These are phyloP conservation scores for Nematolebias whitei DNA, from an alignment of 2,113 vertebrate genomes.

Conservation along the genomic window DNA sequence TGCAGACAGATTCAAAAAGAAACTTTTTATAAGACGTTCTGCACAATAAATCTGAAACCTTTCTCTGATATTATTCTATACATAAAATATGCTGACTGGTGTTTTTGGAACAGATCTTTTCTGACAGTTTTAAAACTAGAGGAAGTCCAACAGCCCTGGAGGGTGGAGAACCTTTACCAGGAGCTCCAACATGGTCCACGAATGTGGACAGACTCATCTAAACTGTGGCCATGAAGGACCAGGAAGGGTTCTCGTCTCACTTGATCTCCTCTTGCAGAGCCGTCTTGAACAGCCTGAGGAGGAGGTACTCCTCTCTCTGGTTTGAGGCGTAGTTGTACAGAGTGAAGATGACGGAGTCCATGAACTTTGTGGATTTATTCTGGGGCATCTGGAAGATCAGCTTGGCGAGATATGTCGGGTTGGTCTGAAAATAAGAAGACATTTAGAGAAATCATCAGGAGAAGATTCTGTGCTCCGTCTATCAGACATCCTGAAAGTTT, in stretches of 20 bases:
- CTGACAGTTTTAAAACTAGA: no score
- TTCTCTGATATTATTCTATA: not conserved
- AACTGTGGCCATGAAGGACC: no score
- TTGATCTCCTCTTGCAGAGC: conserved; percentile 98
- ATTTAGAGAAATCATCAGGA: not conserved
- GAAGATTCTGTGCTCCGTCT: not conserved
- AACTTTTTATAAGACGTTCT: not conserved
- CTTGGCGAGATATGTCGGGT: conserved; percentile 97
- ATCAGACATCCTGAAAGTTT: no score
- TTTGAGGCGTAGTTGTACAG: conserved; percentile 98
- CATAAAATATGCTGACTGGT: no score
- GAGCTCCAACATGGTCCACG: no score
- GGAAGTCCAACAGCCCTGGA: no score
- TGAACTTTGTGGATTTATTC: conserved; percentile 98
- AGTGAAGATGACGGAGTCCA: conserved; percentile 99
- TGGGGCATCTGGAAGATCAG: conserved; percentile 99
- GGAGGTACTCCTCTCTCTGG: conserved; percentile 94
- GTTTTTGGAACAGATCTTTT: no score
- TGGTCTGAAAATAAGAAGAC: conserved; percentile 82
- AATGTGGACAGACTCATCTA: no score
- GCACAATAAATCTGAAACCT: not conserved
- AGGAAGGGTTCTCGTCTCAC: conserved; percentile 67
- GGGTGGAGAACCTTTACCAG: no score
- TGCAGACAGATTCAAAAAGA: conserved; percentile 50
- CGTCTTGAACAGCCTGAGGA: conserved; percentile 94